Evolutionary conservation across 2,888 invertebrate species (phyloP).

Genomic region (Callimorpha dominula): DNA sequence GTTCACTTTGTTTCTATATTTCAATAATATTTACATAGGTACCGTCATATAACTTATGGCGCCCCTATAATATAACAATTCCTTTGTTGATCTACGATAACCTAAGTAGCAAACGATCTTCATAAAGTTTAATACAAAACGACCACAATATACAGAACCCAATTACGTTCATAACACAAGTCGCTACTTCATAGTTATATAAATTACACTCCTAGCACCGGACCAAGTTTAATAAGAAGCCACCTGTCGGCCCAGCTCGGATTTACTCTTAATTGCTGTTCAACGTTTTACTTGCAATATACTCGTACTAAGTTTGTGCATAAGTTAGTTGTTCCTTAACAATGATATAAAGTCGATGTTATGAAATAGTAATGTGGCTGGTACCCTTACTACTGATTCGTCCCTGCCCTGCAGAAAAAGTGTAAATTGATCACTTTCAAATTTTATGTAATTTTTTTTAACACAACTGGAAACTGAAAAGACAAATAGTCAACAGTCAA

Average conservation of each 20-base stretch:
- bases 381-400: too few species aligned
- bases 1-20: too few species aligned
- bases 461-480: too few species aligned
- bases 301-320: slow-evolving; percentile 25
- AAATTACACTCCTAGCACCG: slow-evolving; percentile 63
- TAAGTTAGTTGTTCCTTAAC: neutral
- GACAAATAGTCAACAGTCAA: too few species aligned
- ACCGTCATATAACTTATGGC: neutral
- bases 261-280: slow-evolving; percentile 75
- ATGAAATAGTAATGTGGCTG: too few species aligned
- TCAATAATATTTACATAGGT: too few species aligned
- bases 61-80: neutral
- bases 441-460: too few species aligned
- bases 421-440: too few species aligned
- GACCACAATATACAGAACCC: slow-evolving; percentile 25
- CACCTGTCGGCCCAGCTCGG: slow-evolving; percentile 72
- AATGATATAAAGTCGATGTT: neutral
- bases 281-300: slow-evolving; percentile 47
- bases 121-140: slow-evolving; percentile 37
- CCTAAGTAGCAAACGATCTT: slow-evolving; percentile 8
- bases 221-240: slow-evolving; percentile 77
- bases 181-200: slow-evolving; percentile 59
- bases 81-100: neutral
- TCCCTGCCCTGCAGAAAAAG: too few species aligned
- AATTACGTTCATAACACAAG: slow-evolving; percentile 40